phyloP scores from a whole-genome alignment of 2,888 invertebrate species.

The Timandra comae region DNA sequence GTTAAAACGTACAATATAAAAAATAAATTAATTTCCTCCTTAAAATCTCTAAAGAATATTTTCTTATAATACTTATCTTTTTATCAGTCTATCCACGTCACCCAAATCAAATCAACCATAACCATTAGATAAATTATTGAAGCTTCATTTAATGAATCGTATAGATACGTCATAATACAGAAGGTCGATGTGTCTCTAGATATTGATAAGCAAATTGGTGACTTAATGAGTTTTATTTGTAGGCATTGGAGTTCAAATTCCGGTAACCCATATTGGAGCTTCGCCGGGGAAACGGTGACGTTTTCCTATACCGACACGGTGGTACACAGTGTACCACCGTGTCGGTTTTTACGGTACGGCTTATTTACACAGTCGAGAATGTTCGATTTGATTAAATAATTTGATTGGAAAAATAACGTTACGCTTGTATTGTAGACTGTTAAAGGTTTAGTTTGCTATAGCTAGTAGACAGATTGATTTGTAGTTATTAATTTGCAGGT shows the following conservation, averaged over 20 bases:
- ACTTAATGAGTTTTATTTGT: slow-evolving; percentile 50
- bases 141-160: too few species aligned
- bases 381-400: not conserved
- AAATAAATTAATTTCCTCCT: too few species aligned
- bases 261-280: slow-evolving; percentile 28
- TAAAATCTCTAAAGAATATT: too few species aligned
- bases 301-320: slow-evolving; percentile 25
- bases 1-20: too few species aligned
- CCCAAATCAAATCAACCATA: too few species aligned
- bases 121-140: slow-evolving; percentile 21
- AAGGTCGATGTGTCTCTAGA: slow-evolving; percentile 22
- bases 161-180: slow-evolving; percentile 17
- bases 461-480: too few species aligned
- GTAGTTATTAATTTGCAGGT: too few species aligned
- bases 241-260: slow-evolving; percentile 40
- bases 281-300: slow-evolving; percentile 15
- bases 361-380: not conserved
- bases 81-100: too few species aligned
- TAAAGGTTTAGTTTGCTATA: too few species aligned
- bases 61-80: too few species aligned
- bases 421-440: too few species aligned
- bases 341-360: slow-evolving; percentile 3
- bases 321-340: slow-evolving; percentile 19
- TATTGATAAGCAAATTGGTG: slow-evolving; percentile 49
- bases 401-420: too few species aligned